These are phyloP conservation scores for Prietella phreatophila DNA, from an alignment of 2,113 vertebrate species.

Conservation along the genomic window DNA sequence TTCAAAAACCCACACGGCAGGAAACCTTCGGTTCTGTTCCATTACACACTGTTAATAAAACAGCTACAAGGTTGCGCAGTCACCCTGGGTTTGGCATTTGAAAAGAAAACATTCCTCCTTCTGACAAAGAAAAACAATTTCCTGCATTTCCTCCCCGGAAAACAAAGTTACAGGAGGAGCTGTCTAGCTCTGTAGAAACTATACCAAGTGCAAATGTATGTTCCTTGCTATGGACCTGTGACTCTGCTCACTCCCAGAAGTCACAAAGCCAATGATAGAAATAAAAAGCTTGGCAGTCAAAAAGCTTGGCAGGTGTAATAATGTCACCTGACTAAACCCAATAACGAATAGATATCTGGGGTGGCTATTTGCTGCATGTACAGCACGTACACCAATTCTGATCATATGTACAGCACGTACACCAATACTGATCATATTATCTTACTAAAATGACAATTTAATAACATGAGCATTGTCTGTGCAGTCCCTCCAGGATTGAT, in stretches of 20 bases:
- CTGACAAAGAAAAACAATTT: conserved; percentile 28
- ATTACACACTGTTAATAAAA: conserved; percentile 56
- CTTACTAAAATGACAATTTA: neutral
- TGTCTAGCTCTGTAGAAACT: neutral
- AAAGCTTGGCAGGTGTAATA: neutral
- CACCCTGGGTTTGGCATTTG: conserved; percentile 60
- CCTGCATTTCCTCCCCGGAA: neutral
- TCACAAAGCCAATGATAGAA: neutral
- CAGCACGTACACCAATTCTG: neutral
- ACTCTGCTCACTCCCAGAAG: neutral
- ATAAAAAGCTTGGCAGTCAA: neutral
- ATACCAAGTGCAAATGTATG: neutral
- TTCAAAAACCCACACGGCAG: conserved; percentile 37
- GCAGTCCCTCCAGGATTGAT: too few relatives aligned
- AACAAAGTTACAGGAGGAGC: neutral
- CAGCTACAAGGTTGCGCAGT: conserved; percentile 49
- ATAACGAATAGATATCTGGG: neutral
- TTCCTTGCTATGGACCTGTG: neutral
- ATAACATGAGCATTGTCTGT: neutral
- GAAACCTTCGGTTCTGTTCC: conserved; percentile 46
- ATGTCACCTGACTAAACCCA: neutral
- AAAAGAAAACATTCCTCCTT: conserved; percentile 51
- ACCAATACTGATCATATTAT: neutral
- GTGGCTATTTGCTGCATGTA: neutral
- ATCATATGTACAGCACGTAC: neutral